Evolutionary conservation across 2,797 vertebrate species (phyloP).

Genomic region (Sparus aurata): DNA sequence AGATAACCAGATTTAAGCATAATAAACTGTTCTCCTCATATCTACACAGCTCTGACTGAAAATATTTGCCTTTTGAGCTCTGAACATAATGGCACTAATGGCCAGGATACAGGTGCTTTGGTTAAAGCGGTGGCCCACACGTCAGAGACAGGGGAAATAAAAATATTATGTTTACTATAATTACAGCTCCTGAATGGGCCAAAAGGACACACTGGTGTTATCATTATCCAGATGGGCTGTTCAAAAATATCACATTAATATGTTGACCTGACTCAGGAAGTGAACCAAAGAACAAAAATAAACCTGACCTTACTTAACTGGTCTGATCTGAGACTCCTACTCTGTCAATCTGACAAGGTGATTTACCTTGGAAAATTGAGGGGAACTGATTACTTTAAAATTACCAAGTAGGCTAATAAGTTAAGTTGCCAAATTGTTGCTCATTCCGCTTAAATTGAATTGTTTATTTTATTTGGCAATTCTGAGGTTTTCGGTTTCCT

Average conservation of each 20-base stretch:
- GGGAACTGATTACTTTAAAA: background rate
- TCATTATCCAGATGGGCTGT: conserved; percentile 49
- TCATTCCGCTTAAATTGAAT: no score
- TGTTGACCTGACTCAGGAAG: conserved; percentile 63
- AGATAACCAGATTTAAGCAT: conserved; percentile 21
- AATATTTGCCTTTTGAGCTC: conserved; percentile 46
- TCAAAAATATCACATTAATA: conserved; percentile 70
- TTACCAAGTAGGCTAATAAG: no score
- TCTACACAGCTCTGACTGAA: conserved; percentile 30
- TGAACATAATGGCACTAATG: conserved; percentile 39
- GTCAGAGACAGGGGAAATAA: conserved; percentile 68
- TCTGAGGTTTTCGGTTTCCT: no score
- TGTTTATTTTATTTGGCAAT: no score
- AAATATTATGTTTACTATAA: conserved; percentile 79
- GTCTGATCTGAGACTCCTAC: conserved; percentile 27
- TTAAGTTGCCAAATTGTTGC: no score
- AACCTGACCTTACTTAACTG: conserved; percentile 58
- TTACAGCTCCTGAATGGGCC: conserved; percentile 51
- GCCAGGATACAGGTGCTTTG: conserved; percentile 82
- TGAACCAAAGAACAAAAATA: conserved; percentile 57
- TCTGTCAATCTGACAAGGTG: background rate
- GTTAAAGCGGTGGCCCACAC: conserved; percentile 46
- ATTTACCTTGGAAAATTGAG: no score
- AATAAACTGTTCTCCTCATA: conserved; percentile 22
- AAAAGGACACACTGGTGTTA: conserved; percentile 62